These are phyloP conservation scores for Semnornis frantzii DNA, from an alignment of 2,113 vertebrate genomes.

Conservation along the genomic window DNA sequence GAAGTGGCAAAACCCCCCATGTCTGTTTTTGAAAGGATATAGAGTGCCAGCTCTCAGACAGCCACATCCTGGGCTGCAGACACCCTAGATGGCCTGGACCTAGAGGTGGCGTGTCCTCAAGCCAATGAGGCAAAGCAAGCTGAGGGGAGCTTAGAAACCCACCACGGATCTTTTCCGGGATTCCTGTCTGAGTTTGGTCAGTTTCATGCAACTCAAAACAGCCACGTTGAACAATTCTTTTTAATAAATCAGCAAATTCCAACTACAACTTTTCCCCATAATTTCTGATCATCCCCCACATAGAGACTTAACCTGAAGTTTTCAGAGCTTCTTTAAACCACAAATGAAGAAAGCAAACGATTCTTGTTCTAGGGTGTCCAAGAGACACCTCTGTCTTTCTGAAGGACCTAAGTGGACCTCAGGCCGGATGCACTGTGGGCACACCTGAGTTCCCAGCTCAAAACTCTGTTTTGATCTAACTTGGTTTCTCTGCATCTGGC, in stretches of 20 bases:
- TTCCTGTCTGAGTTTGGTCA: not conserved
- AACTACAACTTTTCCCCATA: not conserved
- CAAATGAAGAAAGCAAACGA: not conserved
- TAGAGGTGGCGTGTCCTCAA: not conserved
- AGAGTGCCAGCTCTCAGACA: not conserved
- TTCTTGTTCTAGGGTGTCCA: not conserved
- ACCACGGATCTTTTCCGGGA: not conserved
- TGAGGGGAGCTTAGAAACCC: not conserved
- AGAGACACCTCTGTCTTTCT: not conserved
- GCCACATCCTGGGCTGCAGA: not conserved
- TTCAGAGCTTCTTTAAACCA: not conserved
- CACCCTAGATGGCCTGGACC: not conserved
- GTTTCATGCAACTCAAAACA: not conserved
- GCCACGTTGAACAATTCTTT: accelerated
- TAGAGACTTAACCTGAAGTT: not conserved
- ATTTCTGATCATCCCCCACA: not conserved
- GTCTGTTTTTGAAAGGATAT: not conserved
- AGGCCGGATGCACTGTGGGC: not conserved
- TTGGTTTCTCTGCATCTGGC: not conserved
- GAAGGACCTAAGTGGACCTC: not conserved
- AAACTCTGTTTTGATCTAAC: not conserved
- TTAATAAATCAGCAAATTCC: not conserved
- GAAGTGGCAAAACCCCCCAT: not conserved
- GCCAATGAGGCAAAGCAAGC: not conserved
- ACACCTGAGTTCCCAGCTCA: accelerated